phyloP scores from a whole-genome alignment of 1,140 invertebrate genomes.

The Drosophila hydei region DNA sequence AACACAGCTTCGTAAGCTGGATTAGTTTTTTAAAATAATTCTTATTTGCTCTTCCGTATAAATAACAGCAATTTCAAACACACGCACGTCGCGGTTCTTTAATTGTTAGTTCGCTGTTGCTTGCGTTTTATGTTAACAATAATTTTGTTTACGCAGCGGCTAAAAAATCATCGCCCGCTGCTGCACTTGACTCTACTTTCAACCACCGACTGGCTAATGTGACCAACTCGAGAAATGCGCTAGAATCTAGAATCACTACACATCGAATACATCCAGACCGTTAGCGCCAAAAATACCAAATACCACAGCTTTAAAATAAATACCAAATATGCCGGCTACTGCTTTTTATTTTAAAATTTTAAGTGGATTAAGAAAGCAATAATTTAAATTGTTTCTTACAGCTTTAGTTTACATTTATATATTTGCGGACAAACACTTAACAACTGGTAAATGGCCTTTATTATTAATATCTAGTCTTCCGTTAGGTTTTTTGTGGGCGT shows the following conservation, averaged over 20 bases:
- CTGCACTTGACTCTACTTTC: conserved; percentile 43
- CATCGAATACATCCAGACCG: not conserved
- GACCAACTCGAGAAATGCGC: not conserved
- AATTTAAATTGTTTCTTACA: not conserved
- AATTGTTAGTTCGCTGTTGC: conserved; percentile 3
- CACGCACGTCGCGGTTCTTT: conserved; percentile 4
- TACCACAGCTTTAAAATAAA: not conserved
- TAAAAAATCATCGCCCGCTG: conserved; percentile 33
- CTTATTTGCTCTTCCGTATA: not conserved
- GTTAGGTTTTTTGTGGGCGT: conserved; percentile 11
- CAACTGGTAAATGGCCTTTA: too few species aligned
- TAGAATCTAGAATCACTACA: not conserved
- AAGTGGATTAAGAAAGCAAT: too few species aligned
- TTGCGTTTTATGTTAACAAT: conserved; percentile 29
- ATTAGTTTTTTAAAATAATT: conserved; percentile 1
- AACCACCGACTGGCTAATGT: conserved; percentile 46
- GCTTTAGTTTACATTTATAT: conserved; percentile 21
- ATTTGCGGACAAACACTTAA: conserved; percentile 16
- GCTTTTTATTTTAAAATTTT: too few species aligned
- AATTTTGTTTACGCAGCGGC: conserved; percentile 49
- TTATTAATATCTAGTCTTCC: conserved; percentile 32
- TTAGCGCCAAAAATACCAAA: conserved; percentile 23
- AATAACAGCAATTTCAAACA: not conserved
- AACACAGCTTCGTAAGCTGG: conserved; percentile 31
- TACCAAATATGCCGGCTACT: conserved; percentile 1